Percentiles rank a stretch among this genome's conserved stretches.
These are phyloP conservation scores for Acleris cristana DNA, from an alignment of 2,888 invertebrate species.

Conservation along the genomic window DNA sequence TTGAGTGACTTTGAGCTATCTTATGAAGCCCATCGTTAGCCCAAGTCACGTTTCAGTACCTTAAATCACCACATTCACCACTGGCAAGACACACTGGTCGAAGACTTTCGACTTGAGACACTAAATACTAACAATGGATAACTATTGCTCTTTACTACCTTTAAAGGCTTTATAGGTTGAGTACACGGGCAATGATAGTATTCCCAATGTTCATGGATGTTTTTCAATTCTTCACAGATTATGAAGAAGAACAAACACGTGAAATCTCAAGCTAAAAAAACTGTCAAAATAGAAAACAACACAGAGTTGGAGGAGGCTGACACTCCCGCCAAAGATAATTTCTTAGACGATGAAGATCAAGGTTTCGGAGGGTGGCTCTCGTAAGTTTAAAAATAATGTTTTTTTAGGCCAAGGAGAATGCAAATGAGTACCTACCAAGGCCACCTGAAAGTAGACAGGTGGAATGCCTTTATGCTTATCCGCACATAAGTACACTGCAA, in stretches of 20 bases:
- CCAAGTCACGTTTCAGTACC: too few relatives aligned
- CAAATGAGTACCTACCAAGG: too few relatives aligned
- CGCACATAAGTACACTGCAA: too few relatives aligned
- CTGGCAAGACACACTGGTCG: too few relatives aligned
- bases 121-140: neutral
- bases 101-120: too few relatives aligned
- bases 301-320: constrained; percentile 47
- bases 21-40: too few relatives aligned
- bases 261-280: constrained; percentile 51
- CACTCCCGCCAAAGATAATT: constrained; percentile 46
- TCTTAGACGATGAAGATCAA: constrained; percentile 72
- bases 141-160: neutral
- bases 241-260: constrained; percentile 70
- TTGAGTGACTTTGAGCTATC: too few relatives aligned
- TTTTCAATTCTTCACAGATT: constrained; percentile 52
- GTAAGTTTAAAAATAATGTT: constrained; percentile 47
- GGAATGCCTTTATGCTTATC: too few relatives aligned
- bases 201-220: neutral
- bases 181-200: neutral
- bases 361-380: constrained; percentile 77
- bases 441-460: too few relatives aligned
- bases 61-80: too few relatives aligned
- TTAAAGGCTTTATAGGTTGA: neutral
- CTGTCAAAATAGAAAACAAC: constrained; percentile 48
- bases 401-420: too few relatives aligned